Evolutionary conservation across 1,140 invertebrate species (phyloP).

Genomic region (Hestina assimilis): DNA sequence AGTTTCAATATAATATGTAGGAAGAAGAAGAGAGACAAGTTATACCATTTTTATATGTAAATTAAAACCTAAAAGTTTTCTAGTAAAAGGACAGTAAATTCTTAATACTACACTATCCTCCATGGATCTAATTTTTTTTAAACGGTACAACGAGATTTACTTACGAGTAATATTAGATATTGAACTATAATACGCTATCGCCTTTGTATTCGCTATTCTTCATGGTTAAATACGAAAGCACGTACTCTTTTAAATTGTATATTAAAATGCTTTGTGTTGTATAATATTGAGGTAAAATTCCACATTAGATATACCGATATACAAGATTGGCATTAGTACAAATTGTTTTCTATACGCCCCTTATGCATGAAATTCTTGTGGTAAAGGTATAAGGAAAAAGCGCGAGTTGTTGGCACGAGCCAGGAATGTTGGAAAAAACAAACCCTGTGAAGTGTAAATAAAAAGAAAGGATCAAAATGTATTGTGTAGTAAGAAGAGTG

Average conservation of each 20-base stretch:
- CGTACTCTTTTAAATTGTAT: neutral
- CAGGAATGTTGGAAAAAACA: constrained; percentile 50
- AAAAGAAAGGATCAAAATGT: neutral
- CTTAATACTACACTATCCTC: too few species aligned
- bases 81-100: too few species aligned
- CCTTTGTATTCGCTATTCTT: too few species aligned
- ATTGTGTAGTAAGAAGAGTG: constrained; percentile 15
- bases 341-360: constrained; percentile 21
- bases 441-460: neutral
- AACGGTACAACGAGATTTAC: too few species aligned
- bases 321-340: constrained; percentile 3
- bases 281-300: constrained; percentile 4
- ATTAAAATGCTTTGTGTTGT: neutral
- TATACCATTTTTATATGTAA: too few species aligned
- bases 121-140: too few species aligned
- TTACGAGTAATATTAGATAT: too few species aligned
- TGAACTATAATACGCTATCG: too few species aligned
- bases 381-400: constrained; percentile 30
- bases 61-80: too few species aligned
- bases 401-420: constrained; percentile 60
- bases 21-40: too few species aligned
- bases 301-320: constrained; percentile 4
- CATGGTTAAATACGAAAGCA: neutral
- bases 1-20: too few species aligned
- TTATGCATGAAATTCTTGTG: constrained; percentile 22